A percentile compares a stretch with the other conserved stretches of the same genome.
phyloP scores from a whole-genome alignment of 2,797 vertebrate species.

The Benthosema pterotum region DNA sequence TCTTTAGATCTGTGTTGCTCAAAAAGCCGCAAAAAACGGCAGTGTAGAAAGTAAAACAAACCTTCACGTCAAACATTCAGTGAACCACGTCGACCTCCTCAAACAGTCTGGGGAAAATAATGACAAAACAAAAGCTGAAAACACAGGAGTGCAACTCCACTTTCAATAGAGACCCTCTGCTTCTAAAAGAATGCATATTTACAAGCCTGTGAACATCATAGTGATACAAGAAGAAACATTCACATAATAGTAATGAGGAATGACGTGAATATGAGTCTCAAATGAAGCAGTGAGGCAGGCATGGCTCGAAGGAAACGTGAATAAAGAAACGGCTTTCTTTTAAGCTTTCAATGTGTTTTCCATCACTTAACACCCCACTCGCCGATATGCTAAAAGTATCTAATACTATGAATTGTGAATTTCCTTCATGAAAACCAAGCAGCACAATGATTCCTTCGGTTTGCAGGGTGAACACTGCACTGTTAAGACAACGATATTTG shows the following conservation, averaged over 20 bases:
- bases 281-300: slow-evolving; percentile 31
- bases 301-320: slow-evolving; percentile 22
- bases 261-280: slow-evolving; percentile 1
- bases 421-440: slow-evolving; percentile 36
- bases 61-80: not conserved
- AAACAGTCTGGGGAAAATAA: slow-evolving; percentile 27
- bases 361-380: slow-evolving; percentile 13
- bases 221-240: slow-evolving; percentile 37
- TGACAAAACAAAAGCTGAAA: not conserved
- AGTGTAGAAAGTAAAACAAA: slow-evolving; percentile 10
- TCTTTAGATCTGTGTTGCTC: slow-evolving; percentile 36
- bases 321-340: slow-evolving; percentile 24
- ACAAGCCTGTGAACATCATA: slow-evolving; percentile 41
- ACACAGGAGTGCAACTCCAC: slow-evolving; percentile 10
- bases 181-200: slow-evolving; percentile 51
- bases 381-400: slow-evolving; percentile 47
- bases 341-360: slow-evolving; percentile 21
- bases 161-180: slow-evolving; percentile 13
- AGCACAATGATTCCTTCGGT: slow-evolving; percentile 26
- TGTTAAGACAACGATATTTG: slow-evolving; percentile 24
- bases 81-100: not conserved
- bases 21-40: not conserved
- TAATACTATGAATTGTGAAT: slow-evolving; percentile 39
- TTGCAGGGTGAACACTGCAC: slow-evolving; percentile 22
- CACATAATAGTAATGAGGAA: slow-evolving; percentile 31